Conservation (phyloP, 2,888 invertebrate genomes). For the Micoletzkya japonica region DNA sequence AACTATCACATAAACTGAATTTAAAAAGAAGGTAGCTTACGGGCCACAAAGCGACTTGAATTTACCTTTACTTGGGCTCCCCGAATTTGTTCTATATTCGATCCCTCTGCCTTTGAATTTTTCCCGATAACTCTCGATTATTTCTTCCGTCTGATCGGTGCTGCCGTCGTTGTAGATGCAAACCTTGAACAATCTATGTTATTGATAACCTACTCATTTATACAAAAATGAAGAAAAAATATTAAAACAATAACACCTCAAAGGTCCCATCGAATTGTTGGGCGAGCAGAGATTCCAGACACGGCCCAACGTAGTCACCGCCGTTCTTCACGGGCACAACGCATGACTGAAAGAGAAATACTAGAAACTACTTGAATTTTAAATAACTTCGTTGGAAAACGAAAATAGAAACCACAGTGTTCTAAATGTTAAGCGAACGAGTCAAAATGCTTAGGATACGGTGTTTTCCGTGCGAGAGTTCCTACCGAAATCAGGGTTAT, state of each 20-base stretch:
- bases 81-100: constrained; percentile 30
- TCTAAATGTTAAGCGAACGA: too few species aligned
- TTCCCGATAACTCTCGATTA: constrained; percentile 29
- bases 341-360: constrained; percentile 34
- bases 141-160: constrained; percentile 41
- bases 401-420: too few species aligned
- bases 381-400: too few species aligned
- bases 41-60: too few species aligned
- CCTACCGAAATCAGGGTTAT: too few species aligned
- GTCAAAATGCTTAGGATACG: too few species aligned
- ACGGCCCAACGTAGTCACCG: constrained; percentile 39
- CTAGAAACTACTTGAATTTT: not conserved
- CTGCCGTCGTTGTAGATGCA: constrained; percentile 55
- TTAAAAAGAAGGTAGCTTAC: too few species aligned
- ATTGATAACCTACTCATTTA: constrained; percentile 4
- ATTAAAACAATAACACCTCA: constrained; percentile 14
- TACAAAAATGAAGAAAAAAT: not conserved
- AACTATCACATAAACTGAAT: too few species aligned
- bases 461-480: too few species aligned
- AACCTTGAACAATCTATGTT: constrained; percentile 35
- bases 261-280: constrained; percentile 30
- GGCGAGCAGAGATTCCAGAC: constrained; percentile 42
- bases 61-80: constrained; percentile 36
- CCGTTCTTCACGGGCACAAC: constrained; percentile 54
- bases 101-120: constrained; percentile 36